Base-by-base conservation (phyloP, 2,113 vertebrate species). In the Oncorhynchus clarkii region DNA sequence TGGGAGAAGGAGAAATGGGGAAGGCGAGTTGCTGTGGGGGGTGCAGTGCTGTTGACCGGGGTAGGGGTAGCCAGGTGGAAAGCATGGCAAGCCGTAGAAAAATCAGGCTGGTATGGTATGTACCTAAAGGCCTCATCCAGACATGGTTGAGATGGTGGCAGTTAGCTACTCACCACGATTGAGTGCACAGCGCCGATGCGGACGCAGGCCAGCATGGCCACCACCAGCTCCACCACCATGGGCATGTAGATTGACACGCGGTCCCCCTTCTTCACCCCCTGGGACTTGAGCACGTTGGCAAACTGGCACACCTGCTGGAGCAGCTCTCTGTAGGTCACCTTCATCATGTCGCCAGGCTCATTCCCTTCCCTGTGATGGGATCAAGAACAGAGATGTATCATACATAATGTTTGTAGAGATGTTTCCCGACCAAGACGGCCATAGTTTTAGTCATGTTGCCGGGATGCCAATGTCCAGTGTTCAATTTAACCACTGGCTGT, bases 161-260 rank as follows among this genome's bases (percentile, higher is more conserved):
- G 0, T 14, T 67, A 27, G 65, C 13, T 34, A 84, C 96, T 87
- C 92, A 98, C 98, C 95, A 99, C 98, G 62, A 98, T 92, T 66
- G 96, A 98, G 89, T 99, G 98, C 68, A 98, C 86, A 1, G 96
- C 98, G 72, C 98, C 98, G 67, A 99, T 94, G 71, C 98, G 96
- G 70, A 91, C 94, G 31, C 98, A 99, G 1, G 96, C 97, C 3
- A 99, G 89, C 98, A 99, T 99, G 78, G 97, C 96, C 1, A 98
- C 85, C 66, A 99, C 96, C 69, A 99, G 92, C 85, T 99, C 97
- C 64, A 96, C 90, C 79, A 99, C 95, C 97, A 99, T 99, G 0
- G 98, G 98, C 96, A 99, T 94, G 90, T 99, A 99, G 79, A 99
- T 96, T 84, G 97, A 96, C 67, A 99, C 86, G 0, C 96, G 88